Percentiles rank a stretch among this genome's conserved stretches.
Conservation (phyloP, 2,888 invertebrate species). For the Cyclophora punctaria region DNA sequence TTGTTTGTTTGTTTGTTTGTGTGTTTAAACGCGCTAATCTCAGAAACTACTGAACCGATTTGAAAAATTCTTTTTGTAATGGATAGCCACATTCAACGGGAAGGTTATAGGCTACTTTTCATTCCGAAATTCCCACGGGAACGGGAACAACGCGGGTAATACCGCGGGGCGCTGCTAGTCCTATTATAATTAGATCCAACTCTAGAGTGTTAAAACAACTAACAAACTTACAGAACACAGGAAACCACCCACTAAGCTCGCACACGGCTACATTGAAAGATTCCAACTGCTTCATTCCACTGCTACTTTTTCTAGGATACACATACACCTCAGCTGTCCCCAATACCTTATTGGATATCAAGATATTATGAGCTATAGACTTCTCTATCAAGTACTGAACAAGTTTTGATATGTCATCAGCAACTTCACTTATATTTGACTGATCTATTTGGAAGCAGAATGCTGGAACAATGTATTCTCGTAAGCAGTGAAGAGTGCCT, state of each 20-base stretch:
- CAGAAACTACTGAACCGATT: too few relatives aligned
- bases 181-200: background rate
- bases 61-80: too few relatives aligned
- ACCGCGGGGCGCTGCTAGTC: too few relatives aligned
- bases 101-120: too few relatives aligned
- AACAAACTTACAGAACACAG: constrained; percentile 76
- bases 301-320: constrained; percentile 78
- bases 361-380: constrained; percentile 84
- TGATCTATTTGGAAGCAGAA: constrained; percentile 78
- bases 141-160: too few relatives aligned
- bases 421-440: constrained; percentile 30
- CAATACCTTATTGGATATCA: constrained; percentile 72
- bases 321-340: constrained; percentile 73
- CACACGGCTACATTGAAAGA: constrained; percentile 82
- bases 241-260: constrained; percentile 85
- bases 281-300: constrained; percentile 71
- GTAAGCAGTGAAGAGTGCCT: constrained; percentile 68
- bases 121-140: too few relatives aligned
- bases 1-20: too few relatives aligned
- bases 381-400: constrained; percentile 75
- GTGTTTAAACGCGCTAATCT: too few relatives aligned
- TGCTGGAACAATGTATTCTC: constrained; percentile 77
- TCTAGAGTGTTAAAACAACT: background rate
- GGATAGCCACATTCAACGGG: too few relatives aligned
- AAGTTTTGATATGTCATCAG: constrained; percentile 60